These are phyloP conservation scores for Hycleus cichorii DNA, from an alignment of 1,140 invertebrate species.

Conservation along the genomic window DNA sequence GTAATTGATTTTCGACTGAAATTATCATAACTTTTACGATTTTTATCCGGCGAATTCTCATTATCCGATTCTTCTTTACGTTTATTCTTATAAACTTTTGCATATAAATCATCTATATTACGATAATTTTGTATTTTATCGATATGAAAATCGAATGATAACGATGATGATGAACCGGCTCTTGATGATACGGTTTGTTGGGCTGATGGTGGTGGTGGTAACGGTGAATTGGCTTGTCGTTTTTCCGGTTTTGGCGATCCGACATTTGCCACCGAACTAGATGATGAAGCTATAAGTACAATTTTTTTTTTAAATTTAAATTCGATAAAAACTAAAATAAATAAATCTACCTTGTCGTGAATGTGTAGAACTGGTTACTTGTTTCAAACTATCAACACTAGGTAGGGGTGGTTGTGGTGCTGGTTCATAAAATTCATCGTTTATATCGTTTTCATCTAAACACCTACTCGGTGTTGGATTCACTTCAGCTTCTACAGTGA, in stretches of 20 bases:
- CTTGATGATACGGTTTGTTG: not conserved
- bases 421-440: slow-evolving; percentile 25
- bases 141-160: slow-evolving; percentile 17
- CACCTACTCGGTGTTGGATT: slow-evolving; percentile 35
- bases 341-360: slow-evolving; percentile 50
- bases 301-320: not conserved
- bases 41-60: slow-evolving; percentile 17
- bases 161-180: not conserved
- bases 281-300: slow-evolving; percentile 56
- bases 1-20: slow-evolving; percentile 5
- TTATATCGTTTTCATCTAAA: not conserved
- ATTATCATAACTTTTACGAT: slow-evolving; percentile 7
- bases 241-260: slow-evolving; percentile 79
- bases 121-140: slow-evolving; percentile 20
- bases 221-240: slow-evolving; percentile 74
- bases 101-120: slow-evolving; percentile 79
- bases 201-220: slow-evolving; percentile 54
- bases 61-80: slow-evolving; percentile 30
- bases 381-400: slow-evolving; percentile 52
- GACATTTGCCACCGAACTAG: slow-evolving; percentile 64
- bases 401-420: slow-evolving; percentile 49
- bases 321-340: not conserved
- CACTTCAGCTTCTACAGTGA: slow-evolving; percentile 48
- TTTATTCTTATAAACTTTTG: slow-evolving; percentile 70
- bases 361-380: slow-evolving; percentile 53